Conservation (phyloP, 1,140 invertebrate species). For the Amyelois transitella region DNA sequence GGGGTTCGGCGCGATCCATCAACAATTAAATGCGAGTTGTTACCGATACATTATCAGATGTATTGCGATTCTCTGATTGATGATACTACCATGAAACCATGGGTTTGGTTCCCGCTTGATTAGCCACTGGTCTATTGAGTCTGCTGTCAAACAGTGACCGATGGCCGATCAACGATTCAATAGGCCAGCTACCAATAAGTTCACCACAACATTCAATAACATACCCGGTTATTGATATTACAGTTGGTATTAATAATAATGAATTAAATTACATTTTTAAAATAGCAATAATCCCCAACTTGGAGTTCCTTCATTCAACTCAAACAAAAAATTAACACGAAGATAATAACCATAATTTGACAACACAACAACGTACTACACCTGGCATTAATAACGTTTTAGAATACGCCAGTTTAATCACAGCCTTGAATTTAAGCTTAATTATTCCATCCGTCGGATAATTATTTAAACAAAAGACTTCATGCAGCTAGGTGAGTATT, state of each 20-base stretch:
- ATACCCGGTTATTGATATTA: neutral
- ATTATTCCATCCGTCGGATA: slow-evolving; percentile 65
- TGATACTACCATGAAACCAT: slow-evolving; percentile 45
- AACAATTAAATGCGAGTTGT: slow-evolving; percentile 67
- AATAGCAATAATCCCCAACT: slow-evolving; percentile 16
- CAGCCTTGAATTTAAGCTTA: slow-evolving; percentile 50
- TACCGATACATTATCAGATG: slow-evolving; percentile 60
- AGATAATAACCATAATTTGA: slow-evolving; percentile 28
- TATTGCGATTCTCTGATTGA: slow-evolving; percentile 61
- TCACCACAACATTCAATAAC: slow-evolving; percentile 4
- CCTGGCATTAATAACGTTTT: slow-evolving; percentile 31
- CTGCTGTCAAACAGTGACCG: slow-evolving; percentile 40
- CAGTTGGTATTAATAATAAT: slow-evolving; percentile 5
- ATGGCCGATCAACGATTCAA: slow-evolving; percentile 20
- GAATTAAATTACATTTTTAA: slow-evolving; percentile 14
- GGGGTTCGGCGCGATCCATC: slow-evolving; percentile 51
- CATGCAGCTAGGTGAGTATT: slow-evolving; percentile 44
- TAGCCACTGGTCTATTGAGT: slow-evolving; percentile 26
- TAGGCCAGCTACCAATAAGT: slow-evolving; percentile 11
- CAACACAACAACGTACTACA: slow-evolving; percentile 36
- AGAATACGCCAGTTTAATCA: slow-evolving; percentile 36
- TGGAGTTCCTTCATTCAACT: slow-evolving; percentile 19
- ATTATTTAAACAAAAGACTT: slow-evolving; percentile 66
- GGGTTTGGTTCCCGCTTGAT: slow-evolving; percentile 28
- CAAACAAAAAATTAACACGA: slow-evolving; percentile 24